Conservation (phyloP, 92 coral and sea anemone species). For the Epizoanthus ramosus region DNA sequence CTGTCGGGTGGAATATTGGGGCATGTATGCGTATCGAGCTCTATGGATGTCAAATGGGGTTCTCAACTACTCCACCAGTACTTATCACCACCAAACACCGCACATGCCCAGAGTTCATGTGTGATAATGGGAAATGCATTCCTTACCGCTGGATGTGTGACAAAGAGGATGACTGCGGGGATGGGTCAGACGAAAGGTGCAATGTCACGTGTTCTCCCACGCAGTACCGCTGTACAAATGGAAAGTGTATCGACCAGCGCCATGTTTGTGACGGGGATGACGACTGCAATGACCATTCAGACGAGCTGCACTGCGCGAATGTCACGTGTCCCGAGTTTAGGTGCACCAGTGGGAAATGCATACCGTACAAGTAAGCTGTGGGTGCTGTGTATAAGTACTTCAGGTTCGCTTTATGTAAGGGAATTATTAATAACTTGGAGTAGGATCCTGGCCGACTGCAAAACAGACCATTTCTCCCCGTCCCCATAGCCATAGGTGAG, state of each 20-base stretch:
- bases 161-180: constrained; percentile 63
- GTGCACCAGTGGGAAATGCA: constrained; percentile 69
- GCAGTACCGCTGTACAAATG: constrained; percentile 64
- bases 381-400: too few species aligned
- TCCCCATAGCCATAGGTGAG: too few species aligned
- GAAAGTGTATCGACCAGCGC: constrained; percentile 67
- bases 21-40: constrained; percentile 72
- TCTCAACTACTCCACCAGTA: constrained; percentile 32
- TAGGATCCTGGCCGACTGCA: too few species aligned
- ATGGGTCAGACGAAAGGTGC: constrained; percentile 65
- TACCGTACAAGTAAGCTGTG: constrained; percentile 67
- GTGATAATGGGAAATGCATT: constrained; percentile 60
- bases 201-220: constrained; percentile 58
- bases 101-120: constrained; percentile 76
- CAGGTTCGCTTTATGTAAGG: too few species aligned
- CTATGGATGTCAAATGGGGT: constrained; percentile 60
- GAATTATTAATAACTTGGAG: too few species aligned
- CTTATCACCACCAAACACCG: constrained; percentile 39
- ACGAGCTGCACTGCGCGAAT: constrained; percentile 63
- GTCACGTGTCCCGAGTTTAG: constrained; percentile 71
- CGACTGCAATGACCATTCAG: constrained; percentile 90
- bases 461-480: too few species aligned
- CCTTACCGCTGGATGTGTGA: constrained; percentile 77
- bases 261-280: constrained; percentile 84
- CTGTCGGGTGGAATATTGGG: constrained; percentile 57